phyloP scores from a whole-genome alignment of 2,888 invertebrate genomes.

The Sesia bembeciformis region DNA sequence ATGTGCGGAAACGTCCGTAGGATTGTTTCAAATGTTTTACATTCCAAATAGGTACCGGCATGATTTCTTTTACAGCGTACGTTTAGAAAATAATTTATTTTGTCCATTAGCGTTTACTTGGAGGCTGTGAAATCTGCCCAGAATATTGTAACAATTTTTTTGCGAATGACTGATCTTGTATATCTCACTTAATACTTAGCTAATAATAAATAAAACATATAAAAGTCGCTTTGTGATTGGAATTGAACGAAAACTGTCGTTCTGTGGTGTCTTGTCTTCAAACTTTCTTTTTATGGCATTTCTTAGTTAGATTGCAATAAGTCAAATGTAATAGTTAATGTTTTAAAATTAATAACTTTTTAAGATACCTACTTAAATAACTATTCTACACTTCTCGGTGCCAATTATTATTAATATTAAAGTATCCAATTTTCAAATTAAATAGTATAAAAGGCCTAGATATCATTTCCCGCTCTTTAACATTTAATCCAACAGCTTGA shows the following conservation, averaged over 20 bases:
- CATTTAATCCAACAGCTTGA: conserved; percentile 8
- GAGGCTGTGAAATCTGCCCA: neutral
- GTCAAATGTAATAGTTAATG: conserved; percentile 22
- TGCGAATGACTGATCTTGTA: conserved; percentile 43
- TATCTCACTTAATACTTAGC: conserved; percentile 22
- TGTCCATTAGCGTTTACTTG: neutral
- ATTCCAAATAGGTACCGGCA: no score
- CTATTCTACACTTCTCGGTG: conserved; percentile 31
- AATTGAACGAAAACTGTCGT: conserved; percentile 15
- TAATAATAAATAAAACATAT: conserved; percentile 11
- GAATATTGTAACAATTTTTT: conserved; percentile 8
- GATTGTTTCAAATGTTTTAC: no score
- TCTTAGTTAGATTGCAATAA: conserved; percentile 1
- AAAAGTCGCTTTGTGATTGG: conserved; percentile 19
- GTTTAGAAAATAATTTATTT: no score
- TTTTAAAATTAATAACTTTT: conserved; percentile 9
- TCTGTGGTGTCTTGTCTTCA: conserved; percentile 7
- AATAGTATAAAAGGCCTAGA: conserved; percentile 11
- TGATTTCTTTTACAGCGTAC: no score
- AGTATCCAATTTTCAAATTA: conserved; percentile 6
- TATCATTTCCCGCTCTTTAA: conserved; percentile 18
- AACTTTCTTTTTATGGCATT: neutral
- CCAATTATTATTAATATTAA: conserved; percentile 35
- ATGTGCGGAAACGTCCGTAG: no score
- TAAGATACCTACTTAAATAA: neutral